Percentiles rank a stretch among this genome's conserved stretches.
These are phyloP conservation scores for Sarcophaga carnaria DNA, from an alignment of 2,888 invertebrate species.

Conservation along the genomic window DNA sequence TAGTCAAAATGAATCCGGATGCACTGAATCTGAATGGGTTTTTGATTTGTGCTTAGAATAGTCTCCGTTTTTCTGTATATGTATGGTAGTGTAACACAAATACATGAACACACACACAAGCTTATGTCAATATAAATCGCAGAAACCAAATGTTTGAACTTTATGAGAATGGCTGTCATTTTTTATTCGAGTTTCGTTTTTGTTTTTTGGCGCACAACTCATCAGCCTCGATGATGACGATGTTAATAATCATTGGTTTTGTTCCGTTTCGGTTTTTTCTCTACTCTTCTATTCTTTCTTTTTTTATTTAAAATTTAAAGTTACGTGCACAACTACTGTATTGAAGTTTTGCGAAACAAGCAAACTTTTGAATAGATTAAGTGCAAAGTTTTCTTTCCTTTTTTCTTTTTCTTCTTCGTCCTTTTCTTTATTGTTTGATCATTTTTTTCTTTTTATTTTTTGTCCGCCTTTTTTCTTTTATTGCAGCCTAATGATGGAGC, in stretches of 20 bases:
- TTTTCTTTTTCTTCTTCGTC: background rate
- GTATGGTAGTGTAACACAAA: background rate
- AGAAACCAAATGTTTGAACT: constrained; percentile 62
- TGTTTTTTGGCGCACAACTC: constrained; percentile 1
- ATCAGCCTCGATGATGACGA: constrained; percentile 34
- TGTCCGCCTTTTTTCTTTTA: constrained; percentile 39
- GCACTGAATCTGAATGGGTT: constrained; percentile 50
- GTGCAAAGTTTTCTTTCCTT: constrained; percentile 76
- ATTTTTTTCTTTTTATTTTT: background rate
- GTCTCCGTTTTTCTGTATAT: background rate
- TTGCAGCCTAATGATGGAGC: constrained; percentile 55
- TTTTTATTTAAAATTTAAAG: constrained; percentile 54
- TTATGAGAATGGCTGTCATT: constrained; percentile 67
- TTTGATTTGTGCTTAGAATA: constrained; percentile 47
- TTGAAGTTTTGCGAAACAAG: constrained; percentile 79
- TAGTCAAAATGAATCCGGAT: constrained; percentile 13
- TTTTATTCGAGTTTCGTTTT: constrained; percentile 38
- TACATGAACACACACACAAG: constrained; percentile 25
- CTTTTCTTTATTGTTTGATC: constrained; percentile 32
- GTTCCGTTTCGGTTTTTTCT: constrained; percentile 10
- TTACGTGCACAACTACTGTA: constrained; percentile 73
- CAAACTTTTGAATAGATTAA: constrained; percentile 76
- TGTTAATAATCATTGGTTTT: constrained; percentile 55
- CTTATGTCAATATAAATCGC: background rate
- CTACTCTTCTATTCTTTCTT: constrained; percentile 6